A percentile compares a stretch with the other conserved stretches of the same genome.
Evolutionary conservation across 2,113 vertebrate genomes (phyloP).

Genomic region (Xyliphius kryptos): DNA sequence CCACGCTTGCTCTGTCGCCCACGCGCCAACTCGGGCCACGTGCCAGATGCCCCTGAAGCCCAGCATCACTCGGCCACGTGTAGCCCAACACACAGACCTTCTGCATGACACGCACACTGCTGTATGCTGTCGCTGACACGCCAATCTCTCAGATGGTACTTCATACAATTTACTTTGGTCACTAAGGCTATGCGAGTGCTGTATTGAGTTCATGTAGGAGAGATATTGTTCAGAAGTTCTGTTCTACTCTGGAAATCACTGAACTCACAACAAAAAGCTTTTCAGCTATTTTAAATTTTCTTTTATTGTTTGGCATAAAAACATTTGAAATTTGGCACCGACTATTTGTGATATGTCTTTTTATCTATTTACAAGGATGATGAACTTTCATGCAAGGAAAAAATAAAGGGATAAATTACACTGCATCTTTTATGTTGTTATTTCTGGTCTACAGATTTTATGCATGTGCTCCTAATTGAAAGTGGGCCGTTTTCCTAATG

Average conservation of each 20-base stretch:
- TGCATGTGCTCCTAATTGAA: too few relatives aligned
- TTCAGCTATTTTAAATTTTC: background rate
- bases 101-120: constrained; percentile 3
- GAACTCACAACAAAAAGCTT: background rate
- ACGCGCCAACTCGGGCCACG: constrained; percentile 49
- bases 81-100: constrained; percentile 17
- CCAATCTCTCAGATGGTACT: constrained; percentile 10
- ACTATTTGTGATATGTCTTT: too few relatives aligned
- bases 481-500: too few relatives aligned
- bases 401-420: too few relatives aligned
- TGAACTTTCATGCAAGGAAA: too few relatives aligned
- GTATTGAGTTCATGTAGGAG: constrained; percentile 6
- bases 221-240: constrained; percentile 1
- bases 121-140: constrained; percentile 8
- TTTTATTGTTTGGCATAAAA: background rate
- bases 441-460: too few relatives aligned
- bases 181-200: background rate
- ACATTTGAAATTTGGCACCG: too few relatives aligned
- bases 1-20: constrained; percentile 59
- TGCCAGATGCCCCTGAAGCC: constrained; percentile 52
- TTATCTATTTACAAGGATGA: too few relatives aligned
- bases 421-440: too few relatives aligned
- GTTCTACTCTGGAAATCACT: background rate
- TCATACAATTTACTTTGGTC: constrained; percentile 2
- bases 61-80: constrained; percentile 37